Evolutionary conservation across 1,140 invertebrate species (phyloP).

Genomic region (Cyclargus thomasi): DNA sequence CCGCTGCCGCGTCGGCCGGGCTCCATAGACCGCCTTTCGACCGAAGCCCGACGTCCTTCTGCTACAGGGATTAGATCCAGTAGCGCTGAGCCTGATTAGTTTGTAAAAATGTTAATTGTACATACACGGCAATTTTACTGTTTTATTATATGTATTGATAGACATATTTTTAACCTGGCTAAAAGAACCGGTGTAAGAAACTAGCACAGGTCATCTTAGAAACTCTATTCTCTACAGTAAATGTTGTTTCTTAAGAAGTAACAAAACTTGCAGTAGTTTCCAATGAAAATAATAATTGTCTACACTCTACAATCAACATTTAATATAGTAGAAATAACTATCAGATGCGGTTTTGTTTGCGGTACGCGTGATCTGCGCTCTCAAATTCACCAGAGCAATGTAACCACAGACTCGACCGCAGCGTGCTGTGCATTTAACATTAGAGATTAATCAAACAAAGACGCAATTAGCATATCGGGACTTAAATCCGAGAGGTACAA

Average conservation of each 20-base stretch:
- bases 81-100: conserved; percentile 57
- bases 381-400: background rate
- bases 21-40: conserved; percentile 52
- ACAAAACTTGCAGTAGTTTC: too few relatives aligned
- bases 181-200: too few relatives aligned
- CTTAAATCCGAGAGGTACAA: too few relatives aligned
- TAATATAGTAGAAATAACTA: background rate
- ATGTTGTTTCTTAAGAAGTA: too few relatives aligned
- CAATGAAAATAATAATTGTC: too few relatives aligned
- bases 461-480: background rate
- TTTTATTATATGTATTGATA: too few relatives aligned
- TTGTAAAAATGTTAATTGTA: too few relatives aligned
- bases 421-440: background rate
- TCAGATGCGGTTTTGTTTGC: background rate
- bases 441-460: background rate
- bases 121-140: too few relatives aligned
- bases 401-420: background rate
- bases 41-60: conserved; percentile 46
- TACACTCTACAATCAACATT: background rate
- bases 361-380: background rate
- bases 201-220: too few relatives aligned
- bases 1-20: conserved; percentile 48
- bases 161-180: too few relatives aligned
- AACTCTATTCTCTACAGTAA: too few relatives aligned
- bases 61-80: conserved; percentile 42